phyloP scores from a whole-genome alignment of 2,888 invertebrate genomes.

The Chrysopilus asiliformis region DNA sequence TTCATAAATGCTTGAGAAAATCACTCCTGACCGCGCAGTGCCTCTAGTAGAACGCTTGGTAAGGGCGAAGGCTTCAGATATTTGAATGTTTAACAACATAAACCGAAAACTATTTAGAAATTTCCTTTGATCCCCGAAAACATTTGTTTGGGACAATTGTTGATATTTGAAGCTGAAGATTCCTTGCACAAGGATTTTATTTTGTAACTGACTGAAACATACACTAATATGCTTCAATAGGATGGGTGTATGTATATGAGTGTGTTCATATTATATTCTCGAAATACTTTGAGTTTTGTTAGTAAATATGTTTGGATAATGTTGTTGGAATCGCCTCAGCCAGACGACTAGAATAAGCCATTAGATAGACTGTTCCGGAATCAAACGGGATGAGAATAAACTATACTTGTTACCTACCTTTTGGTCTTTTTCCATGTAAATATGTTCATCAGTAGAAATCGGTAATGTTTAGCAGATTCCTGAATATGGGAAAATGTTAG shows the following conservation, averaged over 20 bases:
- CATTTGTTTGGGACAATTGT: conserved; percentile 17
- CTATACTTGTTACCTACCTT: no score
- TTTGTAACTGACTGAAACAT: no score
- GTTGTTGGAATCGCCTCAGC: background rate
- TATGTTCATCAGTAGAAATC: conserved; percentile 7
- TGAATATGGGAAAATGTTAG: no score
- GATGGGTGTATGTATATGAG: no score
- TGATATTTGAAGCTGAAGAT: conserved; percentile 15
- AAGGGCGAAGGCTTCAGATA: conserved; percentile 13
- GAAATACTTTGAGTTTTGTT: no score
- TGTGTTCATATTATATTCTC: no score
- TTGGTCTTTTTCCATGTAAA: conserved; percentile 9
- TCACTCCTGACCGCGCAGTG: no score
- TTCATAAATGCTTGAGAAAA: no score
- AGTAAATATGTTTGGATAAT: no score
- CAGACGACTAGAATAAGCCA: conserved; percentile 4
- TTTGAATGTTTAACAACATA: conserved; percentile 15
- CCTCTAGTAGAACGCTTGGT: no score
- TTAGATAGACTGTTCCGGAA: background rate
- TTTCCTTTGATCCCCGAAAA: conserved; percentile 16
- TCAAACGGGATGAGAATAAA: no score
- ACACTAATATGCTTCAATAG: no score
- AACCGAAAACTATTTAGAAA: conserved; percentile 16
- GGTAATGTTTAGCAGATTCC: background rate
- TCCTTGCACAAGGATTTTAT: conserved; percentile 5